Evolutionary conservation across 1,140 invertebrate genomes (phyloP).

Genomic region (Cydia pomonella): DNA sequence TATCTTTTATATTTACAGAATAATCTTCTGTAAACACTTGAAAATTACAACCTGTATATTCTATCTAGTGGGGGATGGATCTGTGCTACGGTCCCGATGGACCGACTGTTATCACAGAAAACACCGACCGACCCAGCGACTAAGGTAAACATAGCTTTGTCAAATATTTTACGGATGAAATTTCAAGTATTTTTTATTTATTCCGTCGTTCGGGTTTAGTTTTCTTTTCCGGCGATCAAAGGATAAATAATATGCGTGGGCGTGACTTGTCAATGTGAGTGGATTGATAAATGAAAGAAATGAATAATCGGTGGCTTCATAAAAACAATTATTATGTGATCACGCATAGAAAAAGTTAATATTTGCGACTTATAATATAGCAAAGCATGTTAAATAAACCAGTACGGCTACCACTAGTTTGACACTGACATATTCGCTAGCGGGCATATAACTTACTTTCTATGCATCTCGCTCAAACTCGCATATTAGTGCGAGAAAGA

Average conservation of each 20-base stretch:
- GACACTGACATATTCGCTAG: no score
- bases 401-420: no score
- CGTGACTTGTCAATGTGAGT: neutral
- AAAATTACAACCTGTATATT: no score
- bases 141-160: constrained; percentile 67
- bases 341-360: no score
- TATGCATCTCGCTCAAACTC: no score
- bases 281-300: neutral
- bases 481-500: no score
- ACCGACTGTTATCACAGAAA: constrained; percentile 53
- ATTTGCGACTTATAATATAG: no score
- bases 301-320: neutral
- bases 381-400: neutral
- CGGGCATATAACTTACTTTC: no score
- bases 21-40: no score
- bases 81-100: constrained; percentile 15
- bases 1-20: no score
- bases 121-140: constrained; percentile 51
- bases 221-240: constrained; percentile 31
- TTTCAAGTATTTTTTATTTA: constrained; percentile 60
- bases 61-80: neutral
- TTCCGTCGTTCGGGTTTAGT: constrained; percentile 40
- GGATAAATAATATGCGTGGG: neutral
- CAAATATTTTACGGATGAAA: constrained; percentile 66
- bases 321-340: no score